These are phyloP conservation scores for Drosophila bifasciata DNA, from an alignment of 1,140 invertebrate genomes.

Conservation along the genomic window DNA sequence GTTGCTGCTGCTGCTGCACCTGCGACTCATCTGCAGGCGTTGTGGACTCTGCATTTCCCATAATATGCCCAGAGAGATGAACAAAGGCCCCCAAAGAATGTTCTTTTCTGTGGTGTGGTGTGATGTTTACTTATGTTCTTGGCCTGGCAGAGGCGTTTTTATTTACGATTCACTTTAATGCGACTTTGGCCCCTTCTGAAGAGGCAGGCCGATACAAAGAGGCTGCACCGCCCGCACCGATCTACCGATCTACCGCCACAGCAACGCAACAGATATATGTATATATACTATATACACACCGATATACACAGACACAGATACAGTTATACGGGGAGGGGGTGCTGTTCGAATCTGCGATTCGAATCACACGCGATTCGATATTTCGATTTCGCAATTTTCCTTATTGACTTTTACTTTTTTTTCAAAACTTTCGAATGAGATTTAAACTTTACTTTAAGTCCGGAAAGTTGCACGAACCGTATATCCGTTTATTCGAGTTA, in stretches of 20 bases:
- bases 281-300: no score
- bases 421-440: neutral
- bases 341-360: slow-evolving; percentile 30
- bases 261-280: slow-evolving; percentile 32
- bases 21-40: slow-evolving; percentile 49
- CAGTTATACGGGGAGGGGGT: slow-evolving; percentile 20
- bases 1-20: slow-evolving; percentile 23
- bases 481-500: neutral
- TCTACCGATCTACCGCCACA: neutral
- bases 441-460: neutral
- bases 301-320: slow-evolving; percentile 10
- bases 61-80: slow-evolving; percentile 38
- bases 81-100: slow-evolving; percentile 54
- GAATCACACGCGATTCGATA: slow-evolving; percentile 52
- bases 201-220: slow-evolving; percentile 30
- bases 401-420: slow-evolving; percentile 71
- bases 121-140: slow-evolving; percentile 50
- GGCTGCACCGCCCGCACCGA: slow-evolving; percentile 13
- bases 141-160: slow-evolving; percentile 50
- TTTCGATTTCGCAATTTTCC: slow-evolving; percentile 72
- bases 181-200: slow-evolving; percentile 55
- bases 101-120: slow-evolving; percentile 61
- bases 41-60: slow-evolving; percentile 69
- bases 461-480: slow-evolving; percentile 3
- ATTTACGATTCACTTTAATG: slow-evolving; percentile 66